These are phyloP conservation scores for Portunus trituberculatus DNA, from an alignment of 1,140 invertebrate species.

Conservation along the genomic window DNA sequence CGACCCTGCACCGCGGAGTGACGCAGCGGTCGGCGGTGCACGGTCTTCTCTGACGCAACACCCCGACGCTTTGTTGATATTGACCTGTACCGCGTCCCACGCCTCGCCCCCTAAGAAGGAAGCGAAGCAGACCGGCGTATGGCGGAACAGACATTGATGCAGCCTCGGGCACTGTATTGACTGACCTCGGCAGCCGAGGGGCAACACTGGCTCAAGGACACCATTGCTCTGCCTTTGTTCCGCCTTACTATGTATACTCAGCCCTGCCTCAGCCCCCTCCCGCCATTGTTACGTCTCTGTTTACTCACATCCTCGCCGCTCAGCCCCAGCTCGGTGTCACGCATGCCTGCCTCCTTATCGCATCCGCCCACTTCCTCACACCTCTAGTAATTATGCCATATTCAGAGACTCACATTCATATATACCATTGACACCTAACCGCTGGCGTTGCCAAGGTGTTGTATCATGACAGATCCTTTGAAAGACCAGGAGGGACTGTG, in stretches of 20 bases:
- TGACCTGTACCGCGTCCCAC: not conserved
- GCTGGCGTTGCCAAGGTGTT: too few species aligned
- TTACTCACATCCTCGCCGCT: not conserved
- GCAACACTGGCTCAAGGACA: not conserved
- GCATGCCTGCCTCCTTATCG: not conserved
- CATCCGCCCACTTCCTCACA: not conserved
- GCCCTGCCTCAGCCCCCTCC: not conserved
- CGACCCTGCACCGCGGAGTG: too few species aligned
- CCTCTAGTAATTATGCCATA: not conserved
- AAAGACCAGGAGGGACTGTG: too few species aligned
- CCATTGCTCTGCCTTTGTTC: not conserved
- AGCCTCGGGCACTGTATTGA: too few species aligned
- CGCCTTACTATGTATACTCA: not conserved
- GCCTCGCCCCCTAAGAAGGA: not conserved
- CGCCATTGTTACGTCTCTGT: not conserved
- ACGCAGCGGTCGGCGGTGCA: too few species aligned
- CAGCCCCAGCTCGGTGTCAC: not conserved
- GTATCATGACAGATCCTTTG: too few species aligned
- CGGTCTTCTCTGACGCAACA: too few species aligned
- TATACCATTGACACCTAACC: too few species aligned
- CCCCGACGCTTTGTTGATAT: not conserved
- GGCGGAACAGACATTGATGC: too few species aligned
- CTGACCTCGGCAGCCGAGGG: too few species aligned
- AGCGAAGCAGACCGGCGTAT: not conserved
- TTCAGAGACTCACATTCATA: too few species aligned